Base-by-base conservation (phyloP, 2,888 invertebrate genomes). In the Papilio gigon region DNA sequence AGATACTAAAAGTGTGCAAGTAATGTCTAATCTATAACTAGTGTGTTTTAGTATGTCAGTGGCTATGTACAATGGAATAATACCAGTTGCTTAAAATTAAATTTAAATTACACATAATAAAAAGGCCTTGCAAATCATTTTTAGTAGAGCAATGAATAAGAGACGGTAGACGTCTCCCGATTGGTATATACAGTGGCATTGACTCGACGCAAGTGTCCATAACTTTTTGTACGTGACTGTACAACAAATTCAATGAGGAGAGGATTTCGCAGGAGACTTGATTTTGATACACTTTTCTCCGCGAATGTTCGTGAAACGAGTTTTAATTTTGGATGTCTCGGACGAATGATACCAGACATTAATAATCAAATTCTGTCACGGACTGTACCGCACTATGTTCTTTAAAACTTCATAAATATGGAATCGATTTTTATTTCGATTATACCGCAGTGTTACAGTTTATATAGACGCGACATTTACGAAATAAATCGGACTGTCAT, bases 171-270 rank as follows among this genome's bases (percentile, higher is more conserved):
- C 56, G 30, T 70, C 53, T 20, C 37, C 42, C 20, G 50, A 47
- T 50, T 60, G 37, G 58, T 30, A 44, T 47, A 65, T 59, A 70
- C 65, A 53, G 61, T 53, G 44, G 30, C 65, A 61, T 56, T 61
- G 65, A 61, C 56, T 65, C 42, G 69, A 65, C 62, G 58, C 69
- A 61, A 66, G 65, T 70, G 65, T 70, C 69, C 61, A 66, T 70
- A 70, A 64, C 68, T 68, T 68, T 68, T 59, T 40, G 64, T 58
- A 64, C 68, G 68, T 68, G 68, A 68, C 64, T 44, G 59, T 65
- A 64, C 64, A 56, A 64, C 63, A 47, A 68, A 68, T 68, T 65
- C 68, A 68, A 68, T 60, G 64, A 64, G 59, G 64, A 20, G 50
- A 33, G 58, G 68, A 64, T 40, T 27, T 59, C 68, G 37, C 50